phyloP scores from a whole-genome alignment of 2,797 vertebrate species.

The Lacerta viridis region DNA sequence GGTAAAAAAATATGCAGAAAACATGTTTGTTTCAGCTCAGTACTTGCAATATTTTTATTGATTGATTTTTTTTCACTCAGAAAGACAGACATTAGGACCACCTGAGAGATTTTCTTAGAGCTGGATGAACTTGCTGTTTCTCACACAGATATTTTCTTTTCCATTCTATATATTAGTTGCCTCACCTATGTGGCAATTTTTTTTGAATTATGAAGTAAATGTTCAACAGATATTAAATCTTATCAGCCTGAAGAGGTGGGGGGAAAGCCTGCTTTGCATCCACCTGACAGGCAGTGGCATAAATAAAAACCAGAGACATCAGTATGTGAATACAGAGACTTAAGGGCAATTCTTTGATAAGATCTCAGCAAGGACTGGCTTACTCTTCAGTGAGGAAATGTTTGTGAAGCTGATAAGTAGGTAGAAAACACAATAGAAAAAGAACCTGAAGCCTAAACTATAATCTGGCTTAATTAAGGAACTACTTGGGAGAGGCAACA shows the following conservation, averaged over 20 bases:
- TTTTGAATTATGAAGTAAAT: conserved; percentile 37
- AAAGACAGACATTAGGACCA: neutral
- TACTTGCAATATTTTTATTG: neutral
- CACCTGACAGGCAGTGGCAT: neutral
- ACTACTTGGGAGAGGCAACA: neutral
- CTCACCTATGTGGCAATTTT: neutral
- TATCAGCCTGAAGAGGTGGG: conserved; percentile 12
- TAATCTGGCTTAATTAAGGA: neutral
- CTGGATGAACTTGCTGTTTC: conserved; percentile 20
- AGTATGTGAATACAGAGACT: neutral
- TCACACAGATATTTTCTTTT: conserved; percentile 11
- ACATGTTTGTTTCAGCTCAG: neutral
- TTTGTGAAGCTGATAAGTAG: neutral
- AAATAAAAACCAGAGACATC: conserved; percentile 24
- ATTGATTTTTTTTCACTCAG: neutral
- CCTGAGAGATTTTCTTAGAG: neutral
- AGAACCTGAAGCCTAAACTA: conserved; percentile 9
- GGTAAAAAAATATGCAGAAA: neutral
- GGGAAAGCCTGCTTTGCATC: conserved; percentile 10
- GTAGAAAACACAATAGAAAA: neutral
- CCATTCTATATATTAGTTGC: conserved; percentile 4
- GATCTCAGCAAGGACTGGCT: conserved; percentile 13
- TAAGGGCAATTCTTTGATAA: neutral
- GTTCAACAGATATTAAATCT: neutral
- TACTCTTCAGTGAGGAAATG: neutral